These are phyloP conservation scores for Teleopsis dalmanni DNA, from an alignment of 1,140 invertebrate genomes.

Conservation along the genomic window DNA sequence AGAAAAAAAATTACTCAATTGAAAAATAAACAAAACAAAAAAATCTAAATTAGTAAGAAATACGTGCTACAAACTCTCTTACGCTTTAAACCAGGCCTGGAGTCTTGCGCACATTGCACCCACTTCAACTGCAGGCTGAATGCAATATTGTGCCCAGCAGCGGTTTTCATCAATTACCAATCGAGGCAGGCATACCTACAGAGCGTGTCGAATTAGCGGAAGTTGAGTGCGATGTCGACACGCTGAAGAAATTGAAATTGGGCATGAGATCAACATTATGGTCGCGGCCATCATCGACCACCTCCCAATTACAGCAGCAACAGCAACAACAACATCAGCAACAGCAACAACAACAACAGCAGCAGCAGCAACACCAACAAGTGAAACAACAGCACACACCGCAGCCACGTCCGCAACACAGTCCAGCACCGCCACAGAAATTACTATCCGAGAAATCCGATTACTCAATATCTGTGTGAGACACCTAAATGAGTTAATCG, in stretches of 20 bases:
- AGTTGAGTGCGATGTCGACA: slow-evolving; percentile 67
- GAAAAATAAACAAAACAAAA: slow-evolving; percentile 1
- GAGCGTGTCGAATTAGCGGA: slow-evolving; percentile 53
- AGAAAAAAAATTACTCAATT: no score
- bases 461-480: slow-evolving; percentile 44
- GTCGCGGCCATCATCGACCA: slow-evolving; percentile 53
- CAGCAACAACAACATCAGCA: slow-evolving; percentile 29
- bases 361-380: slow-evolving; percentile 28
- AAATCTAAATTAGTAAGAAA: not conserved
- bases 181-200: slow-evolving; percentile 41
- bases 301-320: slow-evolving; percentile 49
- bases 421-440: slow-evolving; percentile 41
- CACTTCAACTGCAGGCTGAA: slow-evolving; percentile 35
- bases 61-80: not conserved
- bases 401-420: slow-evolving; percentile 29
- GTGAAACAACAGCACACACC: slow-evolving; percentile 36
- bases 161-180: slow-evolving; percentile 31
- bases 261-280: slow-evolving; percentile 63
- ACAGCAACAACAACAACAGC: slow-evolving; percentile 26
- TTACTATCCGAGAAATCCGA: slow-evolving; percentile 40
- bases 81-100: slow-evolving; percentile 44
- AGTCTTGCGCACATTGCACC: slow-evolving; percentile 49
- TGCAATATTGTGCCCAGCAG: slow-evolving; percentile 5
- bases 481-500: no score
- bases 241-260: slow-evolving; percentile 66